These are phyloP conservation scores for Hucho hucho DNA, from an alignment of 2,113 vertebrate species.

Conservation along the genomic window DNA sequence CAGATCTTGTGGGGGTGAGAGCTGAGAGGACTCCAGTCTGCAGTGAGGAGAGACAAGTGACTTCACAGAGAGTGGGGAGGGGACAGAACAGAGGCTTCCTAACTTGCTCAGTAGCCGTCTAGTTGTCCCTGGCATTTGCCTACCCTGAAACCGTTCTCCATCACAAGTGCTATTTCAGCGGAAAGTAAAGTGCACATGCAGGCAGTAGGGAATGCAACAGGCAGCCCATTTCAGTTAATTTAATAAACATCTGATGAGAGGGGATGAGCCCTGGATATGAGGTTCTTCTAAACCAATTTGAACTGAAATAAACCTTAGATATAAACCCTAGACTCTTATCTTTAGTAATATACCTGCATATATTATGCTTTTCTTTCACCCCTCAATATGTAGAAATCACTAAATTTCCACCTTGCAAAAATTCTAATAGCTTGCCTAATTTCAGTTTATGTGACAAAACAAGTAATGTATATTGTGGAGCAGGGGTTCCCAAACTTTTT, in stretches of 20 bases:
- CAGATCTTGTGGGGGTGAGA: not conserved
- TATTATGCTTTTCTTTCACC: not conserved
- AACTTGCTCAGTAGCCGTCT: not conserved
- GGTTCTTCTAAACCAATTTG: not conserved
- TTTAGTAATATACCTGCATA: not conserved
- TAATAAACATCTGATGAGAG: not conserved
- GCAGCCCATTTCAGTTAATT: not conserved
- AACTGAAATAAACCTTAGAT: not conserved
- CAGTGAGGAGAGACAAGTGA: constrained; percentile 3
- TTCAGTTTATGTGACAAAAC: no score
- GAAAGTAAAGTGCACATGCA: not conserved
- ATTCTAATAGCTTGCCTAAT: no score
- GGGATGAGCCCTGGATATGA: not conserved
- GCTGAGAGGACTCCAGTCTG: not conserved
- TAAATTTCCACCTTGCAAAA: no score
- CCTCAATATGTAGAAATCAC: not conserved
- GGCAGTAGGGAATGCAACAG: not conserved
- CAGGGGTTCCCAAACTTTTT: no score
- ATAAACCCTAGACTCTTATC: not conserved
- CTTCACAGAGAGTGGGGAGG: not conserved
- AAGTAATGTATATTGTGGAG: no score
- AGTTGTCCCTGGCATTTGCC: constrained; percentile 3
- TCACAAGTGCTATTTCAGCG: not conserved
- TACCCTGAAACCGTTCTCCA: not conserved
- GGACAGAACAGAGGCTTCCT: not conserved